phyloP scores from a whole-genome alignment of 2,888 invertebrate species.

The Drosophila rellima region DNA sequence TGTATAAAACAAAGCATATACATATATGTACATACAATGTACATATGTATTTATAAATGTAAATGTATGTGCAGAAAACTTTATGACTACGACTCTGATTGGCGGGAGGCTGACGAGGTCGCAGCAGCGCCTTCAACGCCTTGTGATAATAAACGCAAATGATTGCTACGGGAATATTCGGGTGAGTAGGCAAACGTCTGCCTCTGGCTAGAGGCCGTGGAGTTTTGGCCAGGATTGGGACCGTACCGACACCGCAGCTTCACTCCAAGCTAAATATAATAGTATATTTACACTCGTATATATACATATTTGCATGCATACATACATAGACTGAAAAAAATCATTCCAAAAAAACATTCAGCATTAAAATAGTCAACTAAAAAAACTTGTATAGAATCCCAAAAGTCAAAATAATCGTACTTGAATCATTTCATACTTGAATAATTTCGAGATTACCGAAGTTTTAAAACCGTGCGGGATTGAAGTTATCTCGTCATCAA shows the following conservation, averaged over 20 bases:
- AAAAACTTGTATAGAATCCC: no score
- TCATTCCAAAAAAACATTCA: no score
- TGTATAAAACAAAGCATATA: slow-evolving; percentile 13
- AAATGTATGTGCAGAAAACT: slow-evolving; percentile 25
- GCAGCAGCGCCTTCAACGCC: slow-evolving; percentile 42
- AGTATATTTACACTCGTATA: slow-evolving; percentile 17
- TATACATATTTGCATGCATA: slow-evolving; percentile 9
- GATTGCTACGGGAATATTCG: slow-evolving; percentile 76
- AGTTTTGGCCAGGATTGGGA: slow-evolving; percentile 20
- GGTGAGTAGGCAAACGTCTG: slow-evolving; percentile 56
- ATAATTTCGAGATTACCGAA: no score
- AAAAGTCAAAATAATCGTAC: no score
- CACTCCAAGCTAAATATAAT: slow-evolving; percentile 26
- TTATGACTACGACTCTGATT: slow-evolving; percentile 33
- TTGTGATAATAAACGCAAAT: slow-evolving; percentile 77
- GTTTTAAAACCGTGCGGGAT: no score
- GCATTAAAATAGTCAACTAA: no score
- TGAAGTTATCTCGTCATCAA: no score
- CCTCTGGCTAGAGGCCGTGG: slow-evolving; percentile 37
- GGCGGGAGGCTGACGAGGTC: slow-evolving; percentile 3
- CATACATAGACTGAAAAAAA: background rate
- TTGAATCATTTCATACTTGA: no score
- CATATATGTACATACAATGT: slow-evolving; percentile 1
- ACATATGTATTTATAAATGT: background rate
- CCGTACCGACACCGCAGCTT: slow-evolving; percentile 28